Evolutionary conservation across 2,888 invertebrate genomes (phyloP).

Genomic region (Drosophila kanekoi): DNA sequence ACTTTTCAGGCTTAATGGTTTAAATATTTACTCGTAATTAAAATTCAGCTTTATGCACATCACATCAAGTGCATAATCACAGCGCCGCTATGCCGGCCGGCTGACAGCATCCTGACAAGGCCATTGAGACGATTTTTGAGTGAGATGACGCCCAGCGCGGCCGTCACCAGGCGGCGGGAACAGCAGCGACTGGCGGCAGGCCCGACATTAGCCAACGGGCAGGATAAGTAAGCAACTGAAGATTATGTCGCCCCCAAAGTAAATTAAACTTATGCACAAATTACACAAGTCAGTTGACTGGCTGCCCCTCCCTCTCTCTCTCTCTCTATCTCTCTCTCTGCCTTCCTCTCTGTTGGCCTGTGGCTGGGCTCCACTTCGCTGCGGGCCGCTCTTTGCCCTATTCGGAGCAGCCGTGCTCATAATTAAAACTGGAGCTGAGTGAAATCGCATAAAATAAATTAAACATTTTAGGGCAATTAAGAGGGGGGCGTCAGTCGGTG

Average conservation of each 20-base stretch:
- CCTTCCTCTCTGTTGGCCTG: slow-evolving; percentile 13
- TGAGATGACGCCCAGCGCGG: slow-evolving; percentile 50
- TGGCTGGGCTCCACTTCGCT: slow-evolving; percentile 20
- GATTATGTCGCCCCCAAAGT: slow-evolving; percentile 78
- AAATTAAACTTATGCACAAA: slow-evolving; percentile 80
- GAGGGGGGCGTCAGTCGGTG: slow-evolving; percentile 24
- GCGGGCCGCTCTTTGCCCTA: slow-evolving; percentile 4
- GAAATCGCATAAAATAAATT: slow-evolving; percentile 82
- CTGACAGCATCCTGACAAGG: slow-evolving; percentile 55
- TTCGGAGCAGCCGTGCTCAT: slow-evolving; percentile 52
- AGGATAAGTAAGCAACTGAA: slow-evolving; percentile 62
- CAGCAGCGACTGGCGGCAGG: slow-evolving; percentile 2
- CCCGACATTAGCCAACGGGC: slow-evolving; percentile 48
- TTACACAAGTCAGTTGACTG: slow-evolving; percentile 77
- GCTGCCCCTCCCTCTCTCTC: slow-evolving; percentile 3
- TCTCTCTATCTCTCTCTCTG: too few species aligned
- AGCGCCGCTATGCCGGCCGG: slow-evolving; percentile 33
- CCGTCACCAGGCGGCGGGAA: slow-evolving; percentile 41
- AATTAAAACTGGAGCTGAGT: slow-evolving; percentile 79
- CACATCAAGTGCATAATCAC: slow-evolving; percentile 79
- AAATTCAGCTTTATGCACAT: slow-evolving; percentile 77
- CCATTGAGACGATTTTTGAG: slow-evolving; percentile 74
- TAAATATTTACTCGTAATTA: slow-evolving; percentile 80
- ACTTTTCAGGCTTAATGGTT: slow-evolving; percentile 62
- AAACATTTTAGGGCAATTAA: slow-evolving; percentile 81